Percentiles rank a stretch among this genome's conserved stretches.
Conservation (phyloP, 2,888 invertebrate genomes). For the Drosophila paranaensis region DNA sequence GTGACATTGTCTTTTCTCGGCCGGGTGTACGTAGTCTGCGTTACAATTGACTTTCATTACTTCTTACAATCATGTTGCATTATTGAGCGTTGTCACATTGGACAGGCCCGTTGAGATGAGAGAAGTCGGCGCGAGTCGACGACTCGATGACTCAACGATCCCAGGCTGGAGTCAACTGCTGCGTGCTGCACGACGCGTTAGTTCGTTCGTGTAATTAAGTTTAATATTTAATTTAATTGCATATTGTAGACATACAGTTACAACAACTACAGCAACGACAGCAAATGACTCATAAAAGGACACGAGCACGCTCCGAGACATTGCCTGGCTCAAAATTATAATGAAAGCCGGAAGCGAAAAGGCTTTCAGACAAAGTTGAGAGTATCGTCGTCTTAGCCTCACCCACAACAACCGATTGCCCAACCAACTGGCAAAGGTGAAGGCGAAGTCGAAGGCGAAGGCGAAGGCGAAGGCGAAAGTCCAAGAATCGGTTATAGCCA, state of each 20-base stretch:
- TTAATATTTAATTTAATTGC: slow-evolving; percentile 83
- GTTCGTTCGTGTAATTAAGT: slow-evolving; percentile 80
- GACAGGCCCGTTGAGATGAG: slow-evolving; percentile 61
- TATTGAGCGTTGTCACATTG: slow-evolving; percentile 78
- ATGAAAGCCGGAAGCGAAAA: slow-evolving; percentile 59
- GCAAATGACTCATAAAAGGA: slow-evolving; percentile 60
- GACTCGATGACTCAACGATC: slow-evolving; percentile 39
- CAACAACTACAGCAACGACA: slow-evolving; percentile 16
- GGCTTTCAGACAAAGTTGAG: slow-evolving; percentile 33
- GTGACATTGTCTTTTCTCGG: slow-evolving; percentile 16
- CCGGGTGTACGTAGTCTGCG: slow-evolving; percentile 18
- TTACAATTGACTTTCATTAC: slow-evolving; percentile 79
- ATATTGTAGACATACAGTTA: slow-evolving; percentile 52
- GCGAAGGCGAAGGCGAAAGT: slow-evolving; percentile 34
- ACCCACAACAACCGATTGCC: slow-evolving; percentile 9
- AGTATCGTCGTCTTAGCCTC: slow-evolving; percentile 27
- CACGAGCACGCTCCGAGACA: slow-evolving; percentile 63
- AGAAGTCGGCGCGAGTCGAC: slow-evolving; percentile 14
- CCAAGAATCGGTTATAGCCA: slow-evolving; percentile 20
- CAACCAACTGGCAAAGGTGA: slow-evolving; percentile 17
- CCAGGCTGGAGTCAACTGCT: slow-evolving; percentile 25
- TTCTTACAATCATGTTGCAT: slow-evolving; percentile 76
- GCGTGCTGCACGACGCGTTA: slow-evolving; percentile 65
- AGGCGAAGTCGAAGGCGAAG: slow-evolving; percentile 17
- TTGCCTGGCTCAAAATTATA: slow-evolving; percentile 67